phyloP scores from a whole-genome alignment of 2,113 vertebrate species.

The Paralichthys olivaceus region DNA sequence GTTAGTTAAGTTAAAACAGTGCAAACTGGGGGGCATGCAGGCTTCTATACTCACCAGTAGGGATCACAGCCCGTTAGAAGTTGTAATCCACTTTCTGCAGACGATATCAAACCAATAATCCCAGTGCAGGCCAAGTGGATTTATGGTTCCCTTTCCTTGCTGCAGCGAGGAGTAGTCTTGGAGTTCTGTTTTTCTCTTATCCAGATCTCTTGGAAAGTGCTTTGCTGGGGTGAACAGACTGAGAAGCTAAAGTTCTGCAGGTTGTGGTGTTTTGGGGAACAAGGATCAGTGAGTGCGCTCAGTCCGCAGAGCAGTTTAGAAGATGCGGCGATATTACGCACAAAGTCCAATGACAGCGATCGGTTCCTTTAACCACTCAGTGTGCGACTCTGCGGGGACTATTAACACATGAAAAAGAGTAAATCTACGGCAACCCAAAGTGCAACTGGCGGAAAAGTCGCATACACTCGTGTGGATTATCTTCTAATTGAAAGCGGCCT shows the following conservation, averaged over 20 bases:
- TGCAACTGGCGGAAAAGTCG: slow-evolving; percentile 50
- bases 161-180: slow-evolving; percentile 20
- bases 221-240: slow-evolving; percentile 36
- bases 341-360: slow-evolving; percentile 85
- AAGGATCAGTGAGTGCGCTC: slow-evolving; percentile 35
- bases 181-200: slow-evolving; percentile 23
- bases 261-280: neutral
- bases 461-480: slow-evolving; percentile 35
- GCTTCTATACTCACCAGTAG: slow-evolving; percentile 71
- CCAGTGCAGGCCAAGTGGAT: slow-evolving; percentile 68
- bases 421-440: slow-evolving; percentile 75
- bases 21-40: too few relatives aligned
- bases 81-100: slow-evolving; percentile 76
- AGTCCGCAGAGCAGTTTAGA: slow-evolving; percentile 29
- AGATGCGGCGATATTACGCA: slow-evolving; percentile 39
- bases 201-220: slow-evolving; percentile 42
- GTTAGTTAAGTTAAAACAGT: neutral
- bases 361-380: slow-evolving; percentile 80
- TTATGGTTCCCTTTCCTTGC: slow-evolving; percentile 50
- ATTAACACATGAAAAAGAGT: slow-evolving; percentile 74
- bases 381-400: slow-evolving; percentile 84
- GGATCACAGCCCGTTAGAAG: slow-evolving; percentile 49
- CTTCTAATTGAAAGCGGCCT: slow-evolving; percentile 49
- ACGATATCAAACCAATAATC: slow-evolving; percentile 73
- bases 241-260: neutral